A percentile compares a stretch with the other conserved stretches of the same genome.
These are phyloP conservation scores for Periophthalmodon schlosseri DNA, from an alignment of 2,113 vertebrate species.

Conservation along the genomic window DNA sequence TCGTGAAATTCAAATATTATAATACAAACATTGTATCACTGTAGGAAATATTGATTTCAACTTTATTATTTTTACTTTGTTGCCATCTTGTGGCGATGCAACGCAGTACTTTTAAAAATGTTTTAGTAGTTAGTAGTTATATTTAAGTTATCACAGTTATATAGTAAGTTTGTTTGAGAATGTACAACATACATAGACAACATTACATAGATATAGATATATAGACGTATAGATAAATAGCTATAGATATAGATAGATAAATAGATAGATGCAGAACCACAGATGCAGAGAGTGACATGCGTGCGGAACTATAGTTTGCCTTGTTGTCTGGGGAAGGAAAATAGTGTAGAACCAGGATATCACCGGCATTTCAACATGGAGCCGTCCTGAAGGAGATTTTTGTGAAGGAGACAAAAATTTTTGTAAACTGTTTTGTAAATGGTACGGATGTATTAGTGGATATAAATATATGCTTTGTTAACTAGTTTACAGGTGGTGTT, in stretches of 20 bases:
- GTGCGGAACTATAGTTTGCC: constrained; percentile 8
- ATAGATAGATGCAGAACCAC: too few species aligned
- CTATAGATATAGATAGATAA: too few species aligned
- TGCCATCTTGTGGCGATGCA: constrained; percentile 23
- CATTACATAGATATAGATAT: too few species aligned
- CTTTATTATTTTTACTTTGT: not conserved
- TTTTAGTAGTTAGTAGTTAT: not conserved
- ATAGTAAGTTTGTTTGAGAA: not conserved
- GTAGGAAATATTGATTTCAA: not conserved
- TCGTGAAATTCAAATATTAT: not conserved
- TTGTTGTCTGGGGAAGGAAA: constrained; percentile 27
- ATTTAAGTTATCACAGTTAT: too few species aligned
- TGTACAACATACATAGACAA: not conserved
- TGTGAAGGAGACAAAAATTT: constrained; percentile 68
- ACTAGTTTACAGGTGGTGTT: not conserved
- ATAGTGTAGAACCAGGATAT: constrained; percentile 39
- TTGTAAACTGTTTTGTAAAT: not conserved
- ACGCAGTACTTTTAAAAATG: not conserved
- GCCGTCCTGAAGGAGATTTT: constrained; percentile 5
- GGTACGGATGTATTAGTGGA: not conserved
- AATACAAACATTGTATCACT: not conserved
- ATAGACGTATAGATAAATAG: too few species aligned
- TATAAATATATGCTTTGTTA: not conserved
- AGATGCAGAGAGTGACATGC: not conserved
- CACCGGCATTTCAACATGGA: constrained; percentile 46